phyloP scores from a whole-genome alignment of 2,888 invertebrate genomes.

The Andrena hattorfiana region DNA sequence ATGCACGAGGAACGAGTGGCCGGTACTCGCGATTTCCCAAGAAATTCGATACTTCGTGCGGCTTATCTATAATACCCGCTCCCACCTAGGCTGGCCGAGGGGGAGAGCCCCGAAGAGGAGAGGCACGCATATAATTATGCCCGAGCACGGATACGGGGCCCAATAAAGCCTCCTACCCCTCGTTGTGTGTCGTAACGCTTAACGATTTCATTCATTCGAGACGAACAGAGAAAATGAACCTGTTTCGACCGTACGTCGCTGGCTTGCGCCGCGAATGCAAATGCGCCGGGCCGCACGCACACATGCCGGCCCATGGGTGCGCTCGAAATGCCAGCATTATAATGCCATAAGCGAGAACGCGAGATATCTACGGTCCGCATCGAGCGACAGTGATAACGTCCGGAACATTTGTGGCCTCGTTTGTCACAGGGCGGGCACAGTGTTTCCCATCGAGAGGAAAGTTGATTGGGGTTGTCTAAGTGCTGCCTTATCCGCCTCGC shows the following conservation, averaged over 20 bases:
- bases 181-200: constrained; percentile 54
- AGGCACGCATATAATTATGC: constrained; percentile 50
- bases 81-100: not conserved
- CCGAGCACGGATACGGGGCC: constrained; percentile 29
- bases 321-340: constrained; percentile 56
- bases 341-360: constrained; percentile 39
- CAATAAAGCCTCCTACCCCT: constrained; percentile 46
- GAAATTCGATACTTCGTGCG: constrained; percentile 39
- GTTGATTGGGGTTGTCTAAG: constrained; percentile 18
- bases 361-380: constrained; percentile 63
- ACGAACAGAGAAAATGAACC: constrained; percentile 66
- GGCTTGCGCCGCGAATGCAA: constrained; percentile 60
- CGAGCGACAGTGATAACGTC: constrained; percentile 66
- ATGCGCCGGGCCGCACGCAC: constrained; percentile 40
- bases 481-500: constrained; percentile 16
- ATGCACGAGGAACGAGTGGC: constrained; percentile 4
- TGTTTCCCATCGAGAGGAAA: not conserved
- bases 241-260: constrained; percentile 62
- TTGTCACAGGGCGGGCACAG: constrained; percentile 59
- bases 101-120: not conserved
- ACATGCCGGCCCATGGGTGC: constrained; percentile 31
- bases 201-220: constrained; percentile 71
- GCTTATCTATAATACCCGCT: constrained; percentile 29
- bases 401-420: constrained; percentile 65
- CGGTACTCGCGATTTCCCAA: constrained; percentile 28